Conservation (phyloP, 2,113 vertebrate species). For the Chionomys nivalis region DNA sequence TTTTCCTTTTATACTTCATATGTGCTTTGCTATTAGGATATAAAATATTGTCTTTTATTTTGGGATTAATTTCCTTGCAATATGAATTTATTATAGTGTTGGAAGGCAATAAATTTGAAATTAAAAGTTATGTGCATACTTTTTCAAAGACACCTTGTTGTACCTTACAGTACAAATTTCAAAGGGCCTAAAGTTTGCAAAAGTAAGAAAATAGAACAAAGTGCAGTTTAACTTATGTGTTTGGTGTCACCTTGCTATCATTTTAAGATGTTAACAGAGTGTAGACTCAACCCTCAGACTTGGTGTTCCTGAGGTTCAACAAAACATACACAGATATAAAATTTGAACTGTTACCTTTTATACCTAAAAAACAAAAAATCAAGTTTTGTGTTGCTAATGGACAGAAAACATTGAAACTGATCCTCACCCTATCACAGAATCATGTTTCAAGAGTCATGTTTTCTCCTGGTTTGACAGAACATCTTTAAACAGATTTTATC, state of each 20-base stretch:
- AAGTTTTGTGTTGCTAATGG: background rate
- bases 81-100: background rate
- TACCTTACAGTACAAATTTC: background rate
- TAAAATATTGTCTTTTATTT: constrained; percentile 21
- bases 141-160: constrained; percentile 38
- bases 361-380: background rate
- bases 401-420: background rate
- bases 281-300: background rate
- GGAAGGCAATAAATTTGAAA: constrained; percentile 52
- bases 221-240: background rate
- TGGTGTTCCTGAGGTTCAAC: background rate
- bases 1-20: constrained; percentile 13
- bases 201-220: background rate
- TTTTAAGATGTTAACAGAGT: background rate
- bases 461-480: background rate
- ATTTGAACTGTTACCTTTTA: background rate
- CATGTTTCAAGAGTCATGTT: background rate
- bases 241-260: background rate
- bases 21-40: background rate
- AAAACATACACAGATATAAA: background rate
- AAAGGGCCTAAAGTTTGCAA: background rate
- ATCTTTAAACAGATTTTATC: background rate
- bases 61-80: constrained; percentile 20
- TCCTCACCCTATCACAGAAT: background rate
- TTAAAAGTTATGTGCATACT: background rate